Evolutionary conservation across 2,797 vertebrate genomes (phyloP).

Genomic region (Amphiprion clarkii): DNA sequence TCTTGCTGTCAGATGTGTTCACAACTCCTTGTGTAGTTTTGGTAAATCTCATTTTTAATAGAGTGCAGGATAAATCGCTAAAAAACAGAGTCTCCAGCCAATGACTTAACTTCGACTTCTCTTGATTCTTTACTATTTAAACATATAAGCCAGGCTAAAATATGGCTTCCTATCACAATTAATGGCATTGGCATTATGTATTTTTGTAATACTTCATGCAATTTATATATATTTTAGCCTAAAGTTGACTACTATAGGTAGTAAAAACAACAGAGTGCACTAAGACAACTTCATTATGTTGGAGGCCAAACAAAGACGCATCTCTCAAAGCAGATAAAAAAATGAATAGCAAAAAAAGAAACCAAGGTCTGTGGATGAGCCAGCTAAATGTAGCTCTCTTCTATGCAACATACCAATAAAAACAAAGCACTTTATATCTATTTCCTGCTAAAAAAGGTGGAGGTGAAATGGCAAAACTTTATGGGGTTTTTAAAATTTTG

Average conservation of each 20-base stretch:
- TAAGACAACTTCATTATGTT: not conserved
- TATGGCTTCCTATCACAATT: not conserved
- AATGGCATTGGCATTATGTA: not conserved
- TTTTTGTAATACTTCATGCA: no score
- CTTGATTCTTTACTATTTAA: not conserved
- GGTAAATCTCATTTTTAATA: not conserved
- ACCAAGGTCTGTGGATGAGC: no score
- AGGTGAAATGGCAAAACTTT: no score
- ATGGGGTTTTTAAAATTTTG: not conserved
- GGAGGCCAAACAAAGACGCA: no score
- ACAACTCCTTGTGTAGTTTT: not conserved
- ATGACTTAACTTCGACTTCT: not conserved
- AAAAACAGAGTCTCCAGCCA: not conserved
- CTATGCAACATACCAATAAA: no score
- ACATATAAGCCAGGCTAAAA: not conserved
- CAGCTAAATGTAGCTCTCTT: no score
- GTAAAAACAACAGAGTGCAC: not conserved
- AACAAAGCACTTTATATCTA: no score
- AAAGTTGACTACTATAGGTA: conserved; percentile 5
- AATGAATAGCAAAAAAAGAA: no score
- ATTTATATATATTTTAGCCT: not conserved
- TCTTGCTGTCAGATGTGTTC: no score
- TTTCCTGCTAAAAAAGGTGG: no score
- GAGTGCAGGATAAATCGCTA: not conserved
- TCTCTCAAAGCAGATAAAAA: no score